phyloP scores from a whole-genome alignment of 2,888 invertebrate species.

The Drosophila robusta region DNA sequence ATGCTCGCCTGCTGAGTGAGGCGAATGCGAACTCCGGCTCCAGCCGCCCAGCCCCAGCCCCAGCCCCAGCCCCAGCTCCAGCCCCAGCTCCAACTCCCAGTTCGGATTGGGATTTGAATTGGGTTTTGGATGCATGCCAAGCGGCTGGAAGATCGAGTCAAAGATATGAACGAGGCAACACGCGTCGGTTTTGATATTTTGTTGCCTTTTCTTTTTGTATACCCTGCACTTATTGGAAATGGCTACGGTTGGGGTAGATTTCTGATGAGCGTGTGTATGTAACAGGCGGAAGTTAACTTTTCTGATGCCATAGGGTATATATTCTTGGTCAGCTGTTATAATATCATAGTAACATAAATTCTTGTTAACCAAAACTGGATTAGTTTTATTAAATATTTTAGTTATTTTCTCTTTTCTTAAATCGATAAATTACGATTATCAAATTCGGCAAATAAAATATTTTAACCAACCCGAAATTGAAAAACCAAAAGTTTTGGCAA shows the following conservation, averaged over 20 bases:
- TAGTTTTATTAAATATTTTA: no score
- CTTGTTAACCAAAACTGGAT: no score
- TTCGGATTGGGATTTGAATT: constrained; percentile 18
- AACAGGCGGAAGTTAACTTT: no score
- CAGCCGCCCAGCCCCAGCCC: neutral
- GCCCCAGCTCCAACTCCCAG: constrained; percentile 6
- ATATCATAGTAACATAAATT: no score
- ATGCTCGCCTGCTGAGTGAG: constrained; percentile 31
- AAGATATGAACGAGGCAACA: constrained; percentile 66
- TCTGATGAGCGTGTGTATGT: no score
- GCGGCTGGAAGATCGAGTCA: constrained; percentile 69
- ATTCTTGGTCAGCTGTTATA: no score
- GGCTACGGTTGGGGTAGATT: neutral
- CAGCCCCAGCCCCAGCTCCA: constrained; percentile 3
- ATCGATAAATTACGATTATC: no score
- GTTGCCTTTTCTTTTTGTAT: constrained; percentile 9
- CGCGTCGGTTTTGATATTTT: constrained; percentile 58
- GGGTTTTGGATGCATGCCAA: constrained; percentile 32
- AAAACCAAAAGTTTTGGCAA: no score
- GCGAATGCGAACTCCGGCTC: neutral
- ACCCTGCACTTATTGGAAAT: neutral
- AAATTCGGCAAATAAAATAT: no score
- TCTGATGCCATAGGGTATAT: no score
- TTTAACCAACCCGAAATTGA: no score
- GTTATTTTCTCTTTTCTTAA: no score